phyloP scores from a whole-genome alignment of 1,140 invertebrate species.

The Apis mellifera region DNA sequence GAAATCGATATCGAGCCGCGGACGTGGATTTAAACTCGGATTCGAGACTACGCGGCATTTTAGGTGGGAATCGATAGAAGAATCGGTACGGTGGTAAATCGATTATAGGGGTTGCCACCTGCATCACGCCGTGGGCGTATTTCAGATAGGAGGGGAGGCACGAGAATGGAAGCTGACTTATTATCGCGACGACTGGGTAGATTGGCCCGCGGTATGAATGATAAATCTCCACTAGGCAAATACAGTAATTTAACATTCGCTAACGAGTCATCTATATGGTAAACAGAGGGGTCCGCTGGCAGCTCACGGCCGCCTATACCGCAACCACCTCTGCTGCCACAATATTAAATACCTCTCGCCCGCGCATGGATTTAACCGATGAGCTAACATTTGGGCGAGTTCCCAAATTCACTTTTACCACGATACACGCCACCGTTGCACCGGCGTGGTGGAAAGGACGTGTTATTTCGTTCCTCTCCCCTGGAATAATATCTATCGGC shows the following conservation, averaged over 20 bases:
- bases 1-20: not conserved
- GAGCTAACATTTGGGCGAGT: constrained; percentile 68
- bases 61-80: constrained; percentile 33
- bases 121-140: constrained; percentile 42
- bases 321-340: constrained; percentile 55
- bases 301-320: constrained; percentile 62
- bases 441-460: constrained; percentile 31
- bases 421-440: constrained; percentile 51
- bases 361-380: constrained; percentile 67
- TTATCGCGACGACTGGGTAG: constrained; percentile 66
- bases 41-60: not conserved
- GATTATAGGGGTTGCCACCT: constrained; percentile 36
- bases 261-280: constrained; percentile 77
- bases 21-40: not conserved
- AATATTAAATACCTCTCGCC: constrained; percentile 66
- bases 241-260: constrained; percentile 72
- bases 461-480: constrained; percentile 17
- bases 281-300: constrained; percentile 67
- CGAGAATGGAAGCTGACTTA: constrained; percentile 57
- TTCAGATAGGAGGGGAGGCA: constrained; percentile 2
- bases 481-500: constrained; percentile 35
- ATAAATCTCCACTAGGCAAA: constrained; percentile 74
- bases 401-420: constrained; percentile 69
- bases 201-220: constrained; percentile 71
- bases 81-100: constrained; percentile 38